Evolutionary conservation across 2,113 vertebrate genomes (phyloP), one percentile per base, ranked within the genome.

Genomic region (Serilophus lunatus): DNA sequence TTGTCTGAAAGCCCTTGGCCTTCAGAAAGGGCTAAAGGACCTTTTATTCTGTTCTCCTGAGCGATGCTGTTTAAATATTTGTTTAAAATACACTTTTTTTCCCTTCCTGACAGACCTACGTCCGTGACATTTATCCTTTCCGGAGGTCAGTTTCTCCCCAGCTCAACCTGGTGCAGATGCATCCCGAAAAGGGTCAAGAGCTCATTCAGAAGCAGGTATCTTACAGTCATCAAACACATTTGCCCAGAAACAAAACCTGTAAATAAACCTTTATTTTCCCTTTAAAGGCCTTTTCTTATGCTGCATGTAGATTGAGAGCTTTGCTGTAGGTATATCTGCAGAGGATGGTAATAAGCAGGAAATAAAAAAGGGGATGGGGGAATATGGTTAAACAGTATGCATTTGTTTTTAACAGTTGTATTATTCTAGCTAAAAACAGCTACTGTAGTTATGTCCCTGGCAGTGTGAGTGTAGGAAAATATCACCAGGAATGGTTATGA

Each of bases 61-160:
- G n/a, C 61, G 56, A 59, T 72, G 16, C 15, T 76, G 31, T 86
- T 82, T 47, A 47, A 47, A 47, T 47, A 18, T 81, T 74, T 63
- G 33, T 83, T 66, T 80, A 77, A 88, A 86, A 86, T 18, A n/a
- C 44, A 42, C 26, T 53, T 91, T 26, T 91, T 78, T 86, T 13
- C 42, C 89, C 76, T 75, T 78, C 85, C 82, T 82, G 92, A 36
- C 94, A 99, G 99, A 99, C 99, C 8, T 99, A 99, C 0, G 99
- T 99, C 45, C 98, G 99, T 84, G 99, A 99, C 86, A 99, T 99
- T 96, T 99, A 99, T 93, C 99, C 99, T 23, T 99, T 99, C 97
- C 98, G 99, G 82, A 98, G 99, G 90, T 99, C 99, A 2, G 99
- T 99, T 14, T 99, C 99, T 66, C 99, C 99, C 5, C 99, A 99